phyloP scores from a whole-genome alignment of 2,888 invertebrate species.

The Monochamus alternatus region DNA sequence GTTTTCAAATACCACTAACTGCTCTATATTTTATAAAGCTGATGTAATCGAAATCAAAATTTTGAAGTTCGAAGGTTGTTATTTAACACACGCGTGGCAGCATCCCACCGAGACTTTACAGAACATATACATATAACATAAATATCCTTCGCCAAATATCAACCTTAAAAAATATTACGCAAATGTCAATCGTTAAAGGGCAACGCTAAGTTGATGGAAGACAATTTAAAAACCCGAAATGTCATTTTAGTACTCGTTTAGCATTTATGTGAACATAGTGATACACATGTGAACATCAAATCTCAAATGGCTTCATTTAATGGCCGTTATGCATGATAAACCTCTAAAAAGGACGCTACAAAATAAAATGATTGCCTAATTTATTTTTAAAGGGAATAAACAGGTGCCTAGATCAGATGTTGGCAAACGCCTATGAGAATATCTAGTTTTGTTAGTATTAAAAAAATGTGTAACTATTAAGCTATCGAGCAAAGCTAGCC shows the following conservation, averaged over 20 bases:
- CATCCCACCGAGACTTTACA: too few relatives aligned
- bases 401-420: background rate
- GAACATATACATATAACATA: too few relatives aligned
- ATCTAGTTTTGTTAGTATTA: too few relatives aligned
- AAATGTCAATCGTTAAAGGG: background rate
- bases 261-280: background rate
- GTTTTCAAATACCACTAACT: too few relatives aligned
- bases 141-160: too few relatives aligned
- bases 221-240: background rate
- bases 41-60: too few relatives aligned
- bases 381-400: conserved; percentile 2
- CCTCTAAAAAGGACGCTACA: background rate
- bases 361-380: background rate
- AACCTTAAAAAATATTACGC: background rate
- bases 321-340: background rate
- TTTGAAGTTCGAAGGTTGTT: too few relatives aligned
- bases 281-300: background rate
- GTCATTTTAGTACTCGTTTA: background rate
- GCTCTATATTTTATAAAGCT: too few relatives aligned
- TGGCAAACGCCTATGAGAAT: background rate
- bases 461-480: too few relatives aligned
- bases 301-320: background rate
- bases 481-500: too few relatives aligned
- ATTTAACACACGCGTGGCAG: too few relatives aligned
- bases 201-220: background rate